phyloP scores from a whole-genome alignment of 2,888 invertebrate species.

The Dorcus parallelipipedus region DNA sequence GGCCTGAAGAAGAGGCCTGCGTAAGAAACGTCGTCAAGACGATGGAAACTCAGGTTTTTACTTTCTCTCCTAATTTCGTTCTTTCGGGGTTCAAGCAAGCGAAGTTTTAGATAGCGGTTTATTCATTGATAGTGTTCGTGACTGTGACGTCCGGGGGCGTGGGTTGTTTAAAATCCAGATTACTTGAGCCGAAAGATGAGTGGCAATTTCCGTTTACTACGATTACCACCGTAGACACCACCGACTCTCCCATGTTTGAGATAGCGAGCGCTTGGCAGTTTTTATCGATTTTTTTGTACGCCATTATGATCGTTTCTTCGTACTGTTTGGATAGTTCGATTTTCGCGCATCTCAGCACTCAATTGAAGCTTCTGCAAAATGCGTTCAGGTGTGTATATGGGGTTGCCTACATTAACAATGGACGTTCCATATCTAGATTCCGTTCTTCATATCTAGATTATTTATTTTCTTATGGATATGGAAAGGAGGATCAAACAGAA shows the following conservation, averaged over 20 bases:
- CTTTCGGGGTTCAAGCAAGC: neutral
- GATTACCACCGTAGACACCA: conserved; percentile 15
- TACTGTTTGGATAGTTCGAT: conserved; percentile 16
- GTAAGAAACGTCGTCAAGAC: conserved; percentile 1
- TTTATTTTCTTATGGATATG: too few relatives aligned
- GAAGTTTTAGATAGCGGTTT: conserved; percentile 12
- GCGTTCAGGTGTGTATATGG: conserved; percentile 14
- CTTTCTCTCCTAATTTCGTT: neutral
- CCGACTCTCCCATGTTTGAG: conserved; percentile 13
- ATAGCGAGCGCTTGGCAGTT: conserved; percentile 17
- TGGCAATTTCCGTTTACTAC: conserved; percentile 18
- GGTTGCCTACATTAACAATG: neutral
- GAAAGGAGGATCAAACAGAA: too few relatives aligned
- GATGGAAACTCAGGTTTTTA: neutral
- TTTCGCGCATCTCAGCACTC: conserved; percentile 23
- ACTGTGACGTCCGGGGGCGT: conserved; percentile 16
- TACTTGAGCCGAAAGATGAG: conserved; percentile 8
- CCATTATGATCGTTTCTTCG: conserved; percentile 19
- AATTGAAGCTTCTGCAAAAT: conserved; percentile 22
- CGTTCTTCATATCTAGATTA: too few relatives aligned
- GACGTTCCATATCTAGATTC: too few relatives aligned
- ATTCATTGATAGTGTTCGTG: conserved; percentile 14
- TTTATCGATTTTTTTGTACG: conserved; percentile 10
- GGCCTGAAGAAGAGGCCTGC: neutral
- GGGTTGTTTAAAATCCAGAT: conserved; percentile 9